These are phyloP conservation scores for Radopholus similis DNA, from an alignment of 1,140 invertebrate genomes.

Conservation along the genomic window DNA sequence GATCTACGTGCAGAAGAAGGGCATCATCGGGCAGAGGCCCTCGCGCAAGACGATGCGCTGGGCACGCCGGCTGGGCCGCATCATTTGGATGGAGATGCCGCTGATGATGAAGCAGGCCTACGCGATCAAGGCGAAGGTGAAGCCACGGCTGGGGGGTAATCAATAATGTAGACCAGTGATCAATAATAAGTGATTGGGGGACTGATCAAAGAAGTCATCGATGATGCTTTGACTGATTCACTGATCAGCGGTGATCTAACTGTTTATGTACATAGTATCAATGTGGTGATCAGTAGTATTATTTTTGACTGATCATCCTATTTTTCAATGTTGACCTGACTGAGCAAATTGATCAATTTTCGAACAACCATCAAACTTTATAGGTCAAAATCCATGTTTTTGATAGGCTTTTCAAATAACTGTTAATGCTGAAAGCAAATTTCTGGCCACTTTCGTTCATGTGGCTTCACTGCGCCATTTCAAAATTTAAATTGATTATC, in stretches of 20 bases:
- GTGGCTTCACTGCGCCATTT: no score
- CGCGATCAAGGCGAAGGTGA: conserved; percentile 41
- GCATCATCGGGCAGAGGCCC: conserved; percentile 40
- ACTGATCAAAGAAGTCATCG: no score
- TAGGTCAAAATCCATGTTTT: background rate
- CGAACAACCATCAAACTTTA: background rate
- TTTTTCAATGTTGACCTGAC: background rate
- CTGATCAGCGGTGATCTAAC: no score
- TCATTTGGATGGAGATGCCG: conserved; percentile 51
- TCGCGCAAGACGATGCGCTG: conserved; percentile 34
- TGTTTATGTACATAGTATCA: no score
- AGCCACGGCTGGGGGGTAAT: background rate
- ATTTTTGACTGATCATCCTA: background rate
- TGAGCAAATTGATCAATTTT: background rate
- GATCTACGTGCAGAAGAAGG: conserved; percentile 42
- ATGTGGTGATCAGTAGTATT: no score
- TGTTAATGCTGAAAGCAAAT: no score
- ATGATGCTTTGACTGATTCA: no score
- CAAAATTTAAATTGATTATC: no score
- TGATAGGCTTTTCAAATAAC: no score
- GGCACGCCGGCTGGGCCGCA: conserved; percentile 32
- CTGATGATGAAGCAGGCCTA: conserved; percentile 53
- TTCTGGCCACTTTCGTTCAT: no score
- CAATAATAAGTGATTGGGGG: no score
- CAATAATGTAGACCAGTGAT: background rate